Conservation (phyloP, 2,113 vertebrate species). For the Ifrita kowaldi region DNA sequence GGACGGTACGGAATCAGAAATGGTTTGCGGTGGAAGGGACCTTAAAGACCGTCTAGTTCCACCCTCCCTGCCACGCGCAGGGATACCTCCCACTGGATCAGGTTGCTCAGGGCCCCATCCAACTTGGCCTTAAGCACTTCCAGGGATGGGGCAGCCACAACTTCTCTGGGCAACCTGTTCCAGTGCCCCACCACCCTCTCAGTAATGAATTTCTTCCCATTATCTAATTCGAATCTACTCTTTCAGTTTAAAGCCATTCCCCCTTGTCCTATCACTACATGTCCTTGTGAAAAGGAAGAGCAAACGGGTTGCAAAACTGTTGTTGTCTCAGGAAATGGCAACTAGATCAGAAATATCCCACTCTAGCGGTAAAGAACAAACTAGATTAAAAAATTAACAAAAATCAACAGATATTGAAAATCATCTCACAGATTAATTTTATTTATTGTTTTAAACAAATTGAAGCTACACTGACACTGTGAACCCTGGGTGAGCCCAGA, state of each 20-base stretch:
- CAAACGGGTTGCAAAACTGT: not conserved
- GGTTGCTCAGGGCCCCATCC: not conserved
- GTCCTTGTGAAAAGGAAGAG: not conserved
- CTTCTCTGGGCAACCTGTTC: not conserved
- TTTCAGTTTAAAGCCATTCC: not conserved
- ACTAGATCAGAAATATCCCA: not conserved
- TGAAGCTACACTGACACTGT: not conserved
- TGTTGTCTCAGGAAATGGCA: not conserved
- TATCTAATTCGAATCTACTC: not conserved
- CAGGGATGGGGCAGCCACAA: not conserved
- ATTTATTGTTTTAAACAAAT: not conserved
- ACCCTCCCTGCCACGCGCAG: not conserved
- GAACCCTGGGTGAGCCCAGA: not conserved
- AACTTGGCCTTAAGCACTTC: not conserved
- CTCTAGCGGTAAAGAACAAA: not conserved
- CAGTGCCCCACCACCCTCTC: not conserved
- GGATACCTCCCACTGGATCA: not conserved
- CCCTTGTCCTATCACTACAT: not conserved
- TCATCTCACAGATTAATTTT: not conserved
- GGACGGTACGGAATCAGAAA: accelerated
- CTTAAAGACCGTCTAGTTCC: accelerated
- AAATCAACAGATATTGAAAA: not conserved
- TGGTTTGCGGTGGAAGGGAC: accelerated
- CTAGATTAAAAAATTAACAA: not conserved
- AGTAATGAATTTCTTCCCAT: not conserved